A percentile compares a stretch with the other conserved stretches of the same genome.
Evolutionary conservation across 2,888 invertebrate genomes (phyloP).

Genomic region (Zele albiditarsus): DNA sequence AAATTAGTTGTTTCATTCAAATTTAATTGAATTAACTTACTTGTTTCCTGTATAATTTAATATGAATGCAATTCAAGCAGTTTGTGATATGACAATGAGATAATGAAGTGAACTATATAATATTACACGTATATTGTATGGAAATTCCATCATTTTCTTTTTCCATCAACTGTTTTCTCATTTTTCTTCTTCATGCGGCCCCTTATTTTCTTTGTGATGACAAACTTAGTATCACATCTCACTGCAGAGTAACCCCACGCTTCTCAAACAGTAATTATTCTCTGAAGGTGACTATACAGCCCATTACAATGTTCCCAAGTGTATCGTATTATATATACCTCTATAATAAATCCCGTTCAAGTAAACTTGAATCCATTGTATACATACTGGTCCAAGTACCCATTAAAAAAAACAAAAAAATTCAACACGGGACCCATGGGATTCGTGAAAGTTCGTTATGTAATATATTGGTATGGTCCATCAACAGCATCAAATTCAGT

Average conservation of each 20-base stretch:
- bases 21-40: too few species aligned
- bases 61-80: too few species aligned
- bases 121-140: too few species aligned
- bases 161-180: too few species aligned
- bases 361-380: background rate
- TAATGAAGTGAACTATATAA: too few species aligned
- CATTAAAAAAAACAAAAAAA: conserved; percentile 27
- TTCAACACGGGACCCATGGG: background rate
- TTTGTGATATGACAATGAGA: too few species aligned
- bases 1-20: too few species aligned
- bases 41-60: too few species aligned
- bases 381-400: conserved; percentile 17
- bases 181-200: background rate
- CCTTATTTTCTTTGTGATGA: background rate
- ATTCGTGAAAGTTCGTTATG: background rate
- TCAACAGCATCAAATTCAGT: conserved; percentile 1
- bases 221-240: background rate
- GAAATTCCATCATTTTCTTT: too few species aligned
- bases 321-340: conserved; percentile 2
- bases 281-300: background rate
- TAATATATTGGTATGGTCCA: background rate
- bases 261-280: background rate
- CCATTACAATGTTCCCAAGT: background rate
- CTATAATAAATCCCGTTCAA: conserved; percentile 7
- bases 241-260: background rate